phyloP scores from a whole-genome alignment of 2,888 invertebrate genomes.

The Scelioninae gen. 1 region DNA sequence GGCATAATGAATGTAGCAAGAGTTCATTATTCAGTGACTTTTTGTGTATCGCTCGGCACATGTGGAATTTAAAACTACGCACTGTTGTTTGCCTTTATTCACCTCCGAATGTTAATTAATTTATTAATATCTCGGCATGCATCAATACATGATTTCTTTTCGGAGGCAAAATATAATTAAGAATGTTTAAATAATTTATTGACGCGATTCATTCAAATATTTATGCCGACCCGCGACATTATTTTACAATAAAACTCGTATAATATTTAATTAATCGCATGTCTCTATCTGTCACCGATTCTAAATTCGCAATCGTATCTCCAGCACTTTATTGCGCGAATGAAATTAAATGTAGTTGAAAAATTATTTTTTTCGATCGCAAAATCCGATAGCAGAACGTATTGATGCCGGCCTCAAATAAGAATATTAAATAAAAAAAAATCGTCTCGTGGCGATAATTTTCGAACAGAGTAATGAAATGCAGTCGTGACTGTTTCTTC shows the following conservation, averaged over 20 bases:
- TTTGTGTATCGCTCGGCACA: slow-evolving; percentile 13
- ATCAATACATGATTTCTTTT: slow-evolving; percentile 54
- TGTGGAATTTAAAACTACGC: slow-evolving; percentile 43
- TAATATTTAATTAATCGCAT: slow-evolving; percentile 56
- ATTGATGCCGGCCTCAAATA: slow-evolving; percentile 40
- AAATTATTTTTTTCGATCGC: slow-evolving; percentile 40
- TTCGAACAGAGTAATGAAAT: slow-evolving; percentile 51
- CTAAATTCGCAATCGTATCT: slow-evolving; percentile 51
- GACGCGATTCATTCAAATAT: slow-evolving; percentile 39
- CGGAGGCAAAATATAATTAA: slow-evolving; percentile 52
- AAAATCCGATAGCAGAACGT: slow-evolving; percentile 33
- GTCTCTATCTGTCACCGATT: slow-evolving; percentile 49
- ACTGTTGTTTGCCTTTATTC: slow-evolving; percentile 24
- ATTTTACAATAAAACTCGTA: slow-evolving; percentile 43
- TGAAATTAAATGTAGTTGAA: slow-evolving; percentile 39
- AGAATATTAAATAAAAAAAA: slow-evolving; percentile 23
- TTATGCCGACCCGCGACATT: slow-evolving; percentile 23
- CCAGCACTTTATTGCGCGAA: slow-evolving; percentile 45
- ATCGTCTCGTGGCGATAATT: slow-evolving; percentile 45
- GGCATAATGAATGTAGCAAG: slow-evolving; percentile 38
- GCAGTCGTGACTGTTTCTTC: slow-evolving; percentile 52
- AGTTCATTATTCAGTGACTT: slow-evolving; percentile 49
- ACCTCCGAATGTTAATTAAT: slow-evolving; percentile 45
- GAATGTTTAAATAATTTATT: slow-evolving; percentile 62
- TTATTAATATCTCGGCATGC: slow-evolving; percentile 42